Evolutionary conservation across 1,140 invertebrate species (phyloP), one percentile per base, ranked within the genome.

Genomic region (Eupeodes corollae): DNA sequence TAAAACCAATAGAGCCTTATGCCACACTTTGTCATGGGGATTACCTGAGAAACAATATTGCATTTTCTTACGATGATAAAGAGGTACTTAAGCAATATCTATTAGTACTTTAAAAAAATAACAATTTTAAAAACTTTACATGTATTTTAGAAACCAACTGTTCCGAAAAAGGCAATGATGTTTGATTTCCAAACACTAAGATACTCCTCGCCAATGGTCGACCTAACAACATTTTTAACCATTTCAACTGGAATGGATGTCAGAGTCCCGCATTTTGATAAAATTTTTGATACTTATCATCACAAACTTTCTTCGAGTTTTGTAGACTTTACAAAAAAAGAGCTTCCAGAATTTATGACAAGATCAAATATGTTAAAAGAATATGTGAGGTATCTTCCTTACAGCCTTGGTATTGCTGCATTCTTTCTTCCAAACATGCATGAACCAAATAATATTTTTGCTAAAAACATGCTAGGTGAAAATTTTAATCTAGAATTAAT

Each of bases 161-260:
- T 46, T 10, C 64, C 65, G 2, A 21, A 47, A 26, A 61, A 56
- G 5, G 53, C 58, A 5, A 63, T 67, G 54, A 68, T 67, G 65
- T 68, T 68, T 30, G 65, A 68, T 53, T 62, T 67, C 39, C 65
- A 68, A 52, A 68, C 65, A 1, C 13, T 68, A 19, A 49, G 62
- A 0, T 13, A 57, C 13, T 56, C 52, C 16, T 68, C 65, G 16
- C 65, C 65, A 40, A 68, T 68, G 65, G 47, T 64, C 1, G 65
- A 68, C 50, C 49, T 68, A 0, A 19, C 47, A 2, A 37, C 62
- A 1, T 66, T 64, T 8, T 37, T 68, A 26, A 42, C 58, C 0
- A 9, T 63, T 1, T 67, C 65, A 6, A 34, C 56, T 6, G 55
- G 52, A 31, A 52, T 52, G 0, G 56, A 59, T 5, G 56, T 66